Evolutionary conservation across 2,888 invertebrate genomes (phyloP), one percentile per base, ranked within the genome.

Genomic region (Erebia epiphron): DNA sequence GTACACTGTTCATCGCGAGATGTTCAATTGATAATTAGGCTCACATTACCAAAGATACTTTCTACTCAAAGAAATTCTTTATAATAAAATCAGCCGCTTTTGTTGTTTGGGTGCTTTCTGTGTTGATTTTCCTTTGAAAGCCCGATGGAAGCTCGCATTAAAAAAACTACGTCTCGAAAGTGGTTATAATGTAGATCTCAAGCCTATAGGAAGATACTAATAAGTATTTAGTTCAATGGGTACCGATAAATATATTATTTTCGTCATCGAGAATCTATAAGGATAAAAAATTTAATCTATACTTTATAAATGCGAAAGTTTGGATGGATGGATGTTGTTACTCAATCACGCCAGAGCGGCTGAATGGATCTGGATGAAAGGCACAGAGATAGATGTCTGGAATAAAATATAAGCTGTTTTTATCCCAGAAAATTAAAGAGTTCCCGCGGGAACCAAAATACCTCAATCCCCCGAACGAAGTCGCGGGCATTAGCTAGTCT

Each of bases 1-100:
- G 62, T 60, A 60, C 54, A 74, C 73, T 79, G 58, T 89, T 89
- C 89, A 86, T 89, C 89, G 86, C 86, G 81, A 86, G 87, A 89
- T 88, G 81, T 85, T 88, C 91, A 90, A 92, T 92, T 91, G 90
- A 91, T 92, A 92, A 91, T 92, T 91, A 92, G 86, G 88, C 86
- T 89, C 86, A 80, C 79, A 81, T 87, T 89, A 86, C 62, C 43
- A 61, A 21, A 86, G 82, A 79, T 86, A 87, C 89, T 87, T 88
- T 86, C 86, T 86, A 84, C 80, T 77, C 67, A 87, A 87, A 86
- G 83, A 81, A 80, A 82, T 86, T 73, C 77, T 73, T 77, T 78
- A 69, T 72, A 64, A 35, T 49, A 64, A 70, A 67, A 70, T 66
- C 57, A 70, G 26, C 16, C 46, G 67, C 71, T 69, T 71, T 73